Evolutionary conservation across 2,888 invertebrate genomes (phyloP).

Genomic region (Clepsis dumicolana): DNA sequence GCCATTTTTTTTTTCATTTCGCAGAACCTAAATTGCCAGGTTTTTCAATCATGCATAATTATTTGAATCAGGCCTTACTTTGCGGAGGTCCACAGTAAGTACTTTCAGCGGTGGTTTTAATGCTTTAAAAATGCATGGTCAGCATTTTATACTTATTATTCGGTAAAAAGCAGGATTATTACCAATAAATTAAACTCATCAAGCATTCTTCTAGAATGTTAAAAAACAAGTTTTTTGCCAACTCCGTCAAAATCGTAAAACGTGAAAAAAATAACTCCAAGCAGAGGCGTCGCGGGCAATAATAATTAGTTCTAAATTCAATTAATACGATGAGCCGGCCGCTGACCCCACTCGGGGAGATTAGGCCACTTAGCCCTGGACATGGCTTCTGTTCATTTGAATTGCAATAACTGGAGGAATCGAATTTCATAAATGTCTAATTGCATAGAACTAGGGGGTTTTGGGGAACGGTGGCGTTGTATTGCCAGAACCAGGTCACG

Average conservation of each 20-base stretch:
- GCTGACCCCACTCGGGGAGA: conserved; percentile 38
- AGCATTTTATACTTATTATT: no score
- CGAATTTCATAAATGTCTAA: not conserved
- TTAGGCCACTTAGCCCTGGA: conserved; percentile 23
- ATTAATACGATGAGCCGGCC: conserved; percentile 36
- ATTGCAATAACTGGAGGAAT: conserved; percentile 3
- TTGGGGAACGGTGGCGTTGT: no score
- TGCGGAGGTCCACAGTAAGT: no score
- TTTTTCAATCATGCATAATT: no score
- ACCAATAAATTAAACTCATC: no score
- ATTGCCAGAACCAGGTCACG: no score
- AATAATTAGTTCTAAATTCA: conserved; percentile 41
- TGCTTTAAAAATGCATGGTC: no score
- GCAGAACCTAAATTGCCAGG: no score
- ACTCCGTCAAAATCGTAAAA: not conserved
- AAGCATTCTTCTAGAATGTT: not conserved
- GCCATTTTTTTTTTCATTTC: no score
- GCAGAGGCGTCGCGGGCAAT: conserved; percentile 17
- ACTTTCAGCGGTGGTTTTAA: no score
- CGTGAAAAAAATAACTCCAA: conserved; percentile 16
- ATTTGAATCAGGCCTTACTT: no score
- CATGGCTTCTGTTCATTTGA: conserved; percentile 32
- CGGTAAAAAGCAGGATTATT: no score
- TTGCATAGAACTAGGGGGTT: not conserved
- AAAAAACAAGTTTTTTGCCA: not conserved